Conservation (phyloP, 53 echinoderm and acorn worm genomes). For the Temnopleurus reevesii region DNA sequence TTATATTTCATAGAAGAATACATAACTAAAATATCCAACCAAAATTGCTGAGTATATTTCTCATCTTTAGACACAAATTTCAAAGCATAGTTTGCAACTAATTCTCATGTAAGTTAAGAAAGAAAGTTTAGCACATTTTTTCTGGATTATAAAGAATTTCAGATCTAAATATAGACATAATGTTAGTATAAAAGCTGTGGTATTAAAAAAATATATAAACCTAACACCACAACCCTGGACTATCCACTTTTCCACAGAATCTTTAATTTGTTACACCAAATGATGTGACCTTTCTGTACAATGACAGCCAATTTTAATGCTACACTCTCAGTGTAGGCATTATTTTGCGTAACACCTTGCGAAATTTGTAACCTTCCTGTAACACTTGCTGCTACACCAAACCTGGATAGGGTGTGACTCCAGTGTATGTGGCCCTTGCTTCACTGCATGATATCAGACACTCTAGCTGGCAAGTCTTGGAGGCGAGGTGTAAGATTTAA, state of each 20-base stretch:
- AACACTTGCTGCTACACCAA: background rate
- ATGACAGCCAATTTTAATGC: background rate
- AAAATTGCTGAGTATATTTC: background rate
- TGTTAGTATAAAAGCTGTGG: background rate
- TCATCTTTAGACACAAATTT: background rate
- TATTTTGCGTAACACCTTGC: too few relatives aligned
- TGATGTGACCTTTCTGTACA: background rate
- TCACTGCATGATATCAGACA: background rate
- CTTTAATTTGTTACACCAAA: background rate
- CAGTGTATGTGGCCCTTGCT: background rate
- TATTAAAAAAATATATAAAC: background rate
- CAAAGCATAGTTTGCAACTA: background rate
- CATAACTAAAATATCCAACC: background rate
- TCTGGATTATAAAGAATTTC: background rate
- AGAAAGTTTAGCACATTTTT: background rate
- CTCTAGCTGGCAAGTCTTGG: background rate
- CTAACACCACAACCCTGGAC: background rate
- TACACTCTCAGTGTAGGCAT: background rate
- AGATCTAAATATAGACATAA: background rate
- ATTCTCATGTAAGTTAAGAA: background rate
- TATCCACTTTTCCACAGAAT: background rate
- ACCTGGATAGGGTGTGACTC: background rate
- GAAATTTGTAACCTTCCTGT: too few relatives aligned
- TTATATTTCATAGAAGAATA: background rate
- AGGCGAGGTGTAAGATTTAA: background rate